phyloP scores from a whole-genome alignment of 1,140 invertebrate species.

The Drosophila murphyi region DNA sequence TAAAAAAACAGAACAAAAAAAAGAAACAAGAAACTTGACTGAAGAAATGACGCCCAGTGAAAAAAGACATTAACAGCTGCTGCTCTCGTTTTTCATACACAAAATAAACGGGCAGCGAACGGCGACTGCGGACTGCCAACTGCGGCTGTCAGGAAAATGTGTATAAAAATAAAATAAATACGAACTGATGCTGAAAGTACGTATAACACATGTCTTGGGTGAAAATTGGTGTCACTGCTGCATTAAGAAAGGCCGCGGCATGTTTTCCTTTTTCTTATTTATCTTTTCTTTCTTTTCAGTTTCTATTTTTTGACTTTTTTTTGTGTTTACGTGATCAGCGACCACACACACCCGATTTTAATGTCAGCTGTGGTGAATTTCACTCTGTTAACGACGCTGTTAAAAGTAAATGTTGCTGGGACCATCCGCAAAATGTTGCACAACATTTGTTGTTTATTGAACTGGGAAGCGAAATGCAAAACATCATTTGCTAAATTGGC shows the following conservation, averaged over 20 bases:
- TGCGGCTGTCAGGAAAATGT: constrained; percentile 40
- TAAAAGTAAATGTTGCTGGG: constrained; percentile 16
- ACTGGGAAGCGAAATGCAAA: constrained; percentile 4
- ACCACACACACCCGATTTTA: constrained; percentile 9
- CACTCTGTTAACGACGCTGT: constrained; percentile 17
- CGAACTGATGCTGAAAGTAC: constrained; percentile 34
- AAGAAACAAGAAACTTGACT: constrained; percentile 1
- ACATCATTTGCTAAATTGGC: constrained; percentile 34
- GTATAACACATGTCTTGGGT: constrained; percentile 44
- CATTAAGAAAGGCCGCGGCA: constrained; percentile 64
- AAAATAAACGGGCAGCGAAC: constrained; percentile 6
- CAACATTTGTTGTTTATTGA: neutral
- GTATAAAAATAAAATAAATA: constrained; percentile 73
- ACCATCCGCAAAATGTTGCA: constrained; percentile 17
- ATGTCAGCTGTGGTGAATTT: constrained; percentile 22
- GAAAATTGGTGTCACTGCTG: constrained; percentile 74
- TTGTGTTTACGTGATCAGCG: constrained; percentile 48
- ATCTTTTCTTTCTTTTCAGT: constrained; percentile 3
- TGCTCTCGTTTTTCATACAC: constrained; percentile 62
- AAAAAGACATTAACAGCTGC: constrained; percentile 61
- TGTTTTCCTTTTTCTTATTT: constrained; percentile 26
- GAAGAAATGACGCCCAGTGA: constrained; percentile 24
- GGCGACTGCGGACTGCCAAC: constrained; percentile 18
- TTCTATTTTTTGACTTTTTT: neutral
- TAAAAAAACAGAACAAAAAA: neutral